Base-by-base conservation (phyloP, 2,888 invertebrate species). In the Galerucella calmariensis region DNA sequence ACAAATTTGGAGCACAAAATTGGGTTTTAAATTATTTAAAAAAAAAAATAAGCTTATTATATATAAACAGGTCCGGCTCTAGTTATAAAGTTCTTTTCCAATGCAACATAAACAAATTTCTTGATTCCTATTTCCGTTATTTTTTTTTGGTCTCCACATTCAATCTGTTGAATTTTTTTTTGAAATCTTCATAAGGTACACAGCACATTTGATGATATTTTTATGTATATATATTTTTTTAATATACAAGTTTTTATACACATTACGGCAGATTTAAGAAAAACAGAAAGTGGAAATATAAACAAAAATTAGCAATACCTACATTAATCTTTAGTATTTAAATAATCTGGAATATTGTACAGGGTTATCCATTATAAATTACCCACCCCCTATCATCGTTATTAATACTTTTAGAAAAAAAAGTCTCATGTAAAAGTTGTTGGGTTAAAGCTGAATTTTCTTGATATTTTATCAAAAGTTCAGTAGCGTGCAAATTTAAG, bases 171-270 rank as follows among this genome's bases (percentile, higher is more conserved):
- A 75, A 70, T 75, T 59, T 69, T 68, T 73, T 27, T 67, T 73
- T 27, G 65, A 65, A 58, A 77, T 77, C 75, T 73, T 66, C 72
- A 76, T 75, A 78, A 77, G 74, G 78, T 76, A 79, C 81, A 81
- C 81, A 81, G 81, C 81, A 81, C 81, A 80, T 78, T 81, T 81
- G 81, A 81, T 81, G 81, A 81, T 79, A 77, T 78, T 41, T 41
- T 51, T 76, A 72, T 72, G 63, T 71, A 72, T 77, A 74, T 56
- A 73, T 68, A 75, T 65, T 53, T 73, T 75, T 68, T 73, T 74
- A 74, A 76, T 78, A 70, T 76, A 73, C 74, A 74, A 24, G 35
- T 8, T 41, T 71, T 73, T 77, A 77, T 77, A 74, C 75, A 78
- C 41, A 56, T 51, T 74, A 56, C n/a, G 44, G 44, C 44, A 65